Evolutionary conservation across 2,113 vertebrate genomes (phyloP), one percentile per base, ranked within the genome.

Genomic region (Otis tarda): DNA sequence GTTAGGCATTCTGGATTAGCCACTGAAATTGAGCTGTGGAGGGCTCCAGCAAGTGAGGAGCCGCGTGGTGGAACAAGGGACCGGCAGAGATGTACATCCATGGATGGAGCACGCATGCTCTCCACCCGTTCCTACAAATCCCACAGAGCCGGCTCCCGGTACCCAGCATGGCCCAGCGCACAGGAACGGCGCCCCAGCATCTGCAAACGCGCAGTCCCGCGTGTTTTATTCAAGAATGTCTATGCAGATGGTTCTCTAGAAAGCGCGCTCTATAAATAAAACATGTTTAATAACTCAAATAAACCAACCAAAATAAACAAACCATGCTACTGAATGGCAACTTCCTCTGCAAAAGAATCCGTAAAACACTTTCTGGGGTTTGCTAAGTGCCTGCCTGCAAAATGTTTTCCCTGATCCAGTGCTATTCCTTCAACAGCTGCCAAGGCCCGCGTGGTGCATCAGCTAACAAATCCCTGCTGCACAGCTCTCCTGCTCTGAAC

Each of bases 231-330:
- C 39, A 68, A 90, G 74, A 82, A 69, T 20, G 37, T 4, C 18
- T 4, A 87, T 45, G 70, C 87, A 95, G 83, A 83, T 8, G 4
- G 73, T 25, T 94, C 69, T 89, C 95, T 76, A 90, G 77, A 92
- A 95, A 97, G 95, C 90, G 78, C 15, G 25, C 50, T 50, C 73
- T 12, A 82, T 93, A 89, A 96, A 95, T 96, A 96, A 96, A 96
- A 68, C 70, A 87, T 75, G 35, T 19, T 82, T 94, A 95, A 95
- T 91, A 95, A 95, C 94, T 83, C 93, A 89, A 93, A 83, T 79
- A 97, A 92, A 78, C 83, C 56, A 94, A 96, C 60, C 80, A 75
- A 92, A 93, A 95, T 94, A 96, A 96, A 96, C 92, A 96, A 96
- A 92, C 76, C 35, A 93, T 87, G 88, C 80, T 33, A 57, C 73